These are phyloP conservation scores for Pardosa pseudoannulata DNA, from an alignment of 2,888 invertebrate species.

Conservation along the genomic window DNA sequence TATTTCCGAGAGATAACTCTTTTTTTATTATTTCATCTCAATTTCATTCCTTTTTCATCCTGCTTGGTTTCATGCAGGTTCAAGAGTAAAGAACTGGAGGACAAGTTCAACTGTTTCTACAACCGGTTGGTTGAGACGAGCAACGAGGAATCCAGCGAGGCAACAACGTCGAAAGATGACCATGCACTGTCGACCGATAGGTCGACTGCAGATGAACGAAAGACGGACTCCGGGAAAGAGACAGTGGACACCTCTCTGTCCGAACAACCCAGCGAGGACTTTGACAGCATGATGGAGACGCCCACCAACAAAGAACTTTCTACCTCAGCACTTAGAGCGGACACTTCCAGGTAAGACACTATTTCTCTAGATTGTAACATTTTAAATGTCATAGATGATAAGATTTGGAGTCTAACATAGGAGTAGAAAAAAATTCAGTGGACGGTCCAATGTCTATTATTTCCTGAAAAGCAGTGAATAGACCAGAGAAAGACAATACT, in stretches of 20 bases:
- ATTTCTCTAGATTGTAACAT: too few relatives aligned
- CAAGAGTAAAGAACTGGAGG: slow-evolving; percentile 73
- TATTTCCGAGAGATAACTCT: too few relatives aligned
- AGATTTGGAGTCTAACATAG: too few relatives aligned
- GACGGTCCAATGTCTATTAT: too few relatives aligned
- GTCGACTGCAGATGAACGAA: slow-evolving; percentile 39
- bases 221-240: slow-evolving; percentile 61
- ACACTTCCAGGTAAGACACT: slow-evolving; percentile 34
- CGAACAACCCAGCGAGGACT: slow-evolving; percentile 70
- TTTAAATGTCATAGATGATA: too few relatives aligned
- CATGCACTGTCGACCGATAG: slow-evolving; percentile 67
- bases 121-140: slow-evolving; percentile 73
- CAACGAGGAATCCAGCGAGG: slow-evolving; percentile 74
- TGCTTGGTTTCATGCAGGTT: slow-evolving; percentile 28
- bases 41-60: too few relatives aligned
- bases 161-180: slow-evolving; percentile 73
- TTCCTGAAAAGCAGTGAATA: too few relatives aligned
- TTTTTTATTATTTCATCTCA: too few relatives aligned
- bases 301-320: background rate
- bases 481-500: too few relatives aligned
- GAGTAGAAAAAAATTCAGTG: too few relatives aligned
- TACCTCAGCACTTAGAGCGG: slow-evolving; percentile 15
- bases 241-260: slow-evolving; percentile 63
- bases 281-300: slow-evolving; percentile 22
- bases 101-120: slow-evolving; percentile 74